Evolutionary conservation across 2,797 vertebrate species (phyloP), one percentile per base, ranked within the genome.

Genomic region (Acipenser ruthenus): DNA sequence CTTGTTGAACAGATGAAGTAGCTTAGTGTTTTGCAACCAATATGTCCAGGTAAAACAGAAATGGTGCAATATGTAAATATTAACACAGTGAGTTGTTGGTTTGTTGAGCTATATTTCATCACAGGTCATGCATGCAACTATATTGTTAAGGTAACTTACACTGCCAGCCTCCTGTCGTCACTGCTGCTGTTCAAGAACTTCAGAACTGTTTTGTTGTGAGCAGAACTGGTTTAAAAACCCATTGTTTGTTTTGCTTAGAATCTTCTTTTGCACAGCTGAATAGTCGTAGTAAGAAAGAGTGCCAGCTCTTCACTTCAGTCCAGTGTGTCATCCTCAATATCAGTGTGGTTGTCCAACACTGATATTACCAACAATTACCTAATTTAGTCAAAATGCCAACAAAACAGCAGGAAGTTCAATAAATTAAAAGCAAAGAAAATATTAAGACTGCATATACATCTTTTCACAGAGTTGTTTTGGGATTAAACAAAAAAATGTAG

Each of bases 161-260:
- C 80, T 88, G 87, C 87, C 86, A 89, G 87, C 81, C 86, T 82
- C 86, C 86, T 88, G 87, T 87, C 84, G 84, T 79, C 81, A 84
- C 83, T 86, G 37, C 37, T 37, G 86, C 78, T 85, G 84, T 80
- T 84, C 80, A 82, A 86, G 81, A 73, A 78, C 82, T 81, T 83
- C 78, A 88, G 89, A 90, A 86, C 87, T 62, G 86, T 87, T 91
- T 90, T 89, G 87, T 88, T 88, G 81, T 82, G 89, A 88, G 87
- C 86, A 80, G 83, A 86, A 82, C 83, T 76, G 85, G 5, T 88
- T 83, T 86, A 86, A 87, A 86, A 82, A 81, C 85, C 83, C 85
- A 88, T 87, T 89, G 87, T 89, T 82, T 86, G 73, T 83, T 75
- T 82, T 80, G 15, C 60, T 48, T n/a, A 78, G 78, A 67, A 50